Conservation (phyloP, 1,140 invertebrate species). For the Monochamus saltuarius region DNA sequence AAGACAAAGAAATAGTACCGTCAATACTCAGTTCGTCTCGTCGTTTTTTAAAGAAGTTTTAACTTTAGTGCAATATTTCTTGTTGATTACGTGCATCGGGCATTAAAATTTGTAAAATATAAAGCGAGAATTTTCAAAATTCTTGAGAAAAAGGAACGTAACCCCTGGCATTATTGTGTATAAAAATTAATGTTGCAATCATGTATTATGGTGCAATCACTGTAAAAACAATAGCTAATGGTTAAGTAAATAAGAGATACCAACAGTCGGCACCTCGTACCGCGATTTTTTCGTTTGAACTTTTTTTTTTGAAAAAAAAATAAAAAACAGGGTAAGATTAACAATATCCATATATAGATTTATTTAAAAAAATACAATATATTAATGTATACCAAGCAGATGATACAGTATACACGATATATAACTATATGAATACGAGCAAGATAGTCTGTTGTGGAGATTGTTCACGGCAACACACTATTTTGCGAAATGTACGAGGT, state of each 20-base stretch:
- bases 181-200: constrained; percentile 48
- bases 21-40: constrained; percentile 30
- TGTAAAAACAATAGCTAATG: constrained; percentile 41
- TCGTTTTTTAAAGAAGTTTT: constrained; percentile 8
- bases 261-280: constrained; percentile 43
- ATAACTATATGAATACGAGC: constrained; percentile 9
- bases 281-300: constrained; percentile 28
- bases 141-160: constrained; percentile 46
- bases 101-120: constrained; percentile 37
- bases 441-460: background rate
- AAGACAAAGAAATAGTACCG: constrained; percentile 27
- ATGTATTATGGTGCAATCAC: constrained; percentile 46
- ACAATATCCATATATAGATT: constrained; percentile 42
- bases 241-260: too few species aligned
- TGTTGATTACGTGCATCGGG: constrained; percentile 26
- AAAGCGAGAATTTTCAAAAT: constrained; percentile 38
- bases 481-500: constrained; percentile 43
- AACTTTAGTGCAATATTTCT: constrained; percentile 22
- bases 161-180: constrained; percentile 50
- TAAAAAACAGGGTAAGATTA: constrained; percentile 47
- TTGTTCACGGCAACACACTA: constrained; percentile 1
- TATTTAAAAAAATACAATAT: constrained; percentile 33
- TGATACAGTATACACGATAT: constrained; percentile 32
- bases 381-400: constrained; percentile 37
- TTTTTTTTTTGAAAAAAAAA: constrained; percentile 15